A percentile compares a stretch with the other conserved stretches of the same genome.
phyloP scores from a whole-genome alignment of 2,888 invertebrate genomes.

The Cataglyphis livida region DNA sequence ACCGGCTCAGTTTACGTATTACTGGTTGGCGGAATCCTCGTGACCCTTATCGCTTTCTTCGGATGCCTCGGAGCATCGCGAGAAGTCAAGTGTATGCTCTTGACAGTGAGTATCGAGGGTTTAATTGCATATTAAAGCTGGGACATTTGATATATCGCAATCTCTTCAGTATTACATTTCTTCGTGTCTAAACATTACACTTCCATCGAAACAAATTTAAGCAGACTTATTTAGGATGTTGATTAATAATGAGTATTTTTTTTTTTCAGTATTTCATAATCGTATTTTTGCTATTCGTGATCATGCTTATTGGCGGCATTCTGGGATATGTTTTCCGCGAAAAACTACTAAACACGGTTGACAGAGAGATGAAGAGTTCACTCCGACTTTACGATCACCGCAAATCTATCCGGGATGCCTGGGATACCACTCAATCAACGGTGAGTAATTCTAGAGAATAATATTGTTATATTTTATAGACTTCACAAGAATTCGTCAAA shows the following conservation, averaged over 20 bases:
- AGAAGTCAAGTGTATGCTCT: conserved; percentile 97
- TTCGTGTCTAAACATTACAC: neutral
- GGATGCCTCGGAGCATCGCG: conserved; percentile 97
- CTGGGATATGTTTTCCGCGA: conserved; percentile 96
- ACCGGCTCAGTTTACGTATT: conserved; percentile 94
- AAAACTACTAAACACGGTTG: conserved; percentile 91
- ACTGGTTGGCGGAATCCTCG: conserved; percentile 92
- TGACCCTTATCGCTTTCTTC: conserved; percentile 94
- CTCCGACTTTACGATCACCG: conserved; percentile 91
- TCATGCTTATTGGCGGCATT: conserved; percentile 96
- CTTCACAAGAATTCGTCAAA: neutral
- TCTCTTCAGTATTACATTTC: neutral
- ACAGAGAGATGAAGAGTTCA: conserved; percentile 92
- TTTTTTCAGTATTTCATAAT: conserved; percentile 93
- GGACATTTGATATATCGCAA: neutral
- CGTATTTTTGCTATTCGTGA: conserved; percentile 95
- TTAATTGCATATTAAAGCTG: neutral
- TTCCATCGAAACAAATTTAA: neutral
- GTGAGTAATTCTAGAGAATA: conserved; percentile 80
- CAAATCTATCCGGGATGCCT: conserved; percentile 91
- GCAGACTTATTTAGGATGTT: neutral
- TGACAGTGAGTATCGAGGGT: conserved; percentile 90
- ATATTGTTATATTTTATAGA: conserved; percentile 2
- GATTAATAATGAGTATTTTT: neutral
- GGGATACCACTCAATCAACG: conserved; percentile 94